A percentile compares a stretch with the other conserved stretches of the same genome.
phyloP scores from a whole-genome alignment of 2,113 vertebrate species.

The Thryonomys swinderianus region DNA sequence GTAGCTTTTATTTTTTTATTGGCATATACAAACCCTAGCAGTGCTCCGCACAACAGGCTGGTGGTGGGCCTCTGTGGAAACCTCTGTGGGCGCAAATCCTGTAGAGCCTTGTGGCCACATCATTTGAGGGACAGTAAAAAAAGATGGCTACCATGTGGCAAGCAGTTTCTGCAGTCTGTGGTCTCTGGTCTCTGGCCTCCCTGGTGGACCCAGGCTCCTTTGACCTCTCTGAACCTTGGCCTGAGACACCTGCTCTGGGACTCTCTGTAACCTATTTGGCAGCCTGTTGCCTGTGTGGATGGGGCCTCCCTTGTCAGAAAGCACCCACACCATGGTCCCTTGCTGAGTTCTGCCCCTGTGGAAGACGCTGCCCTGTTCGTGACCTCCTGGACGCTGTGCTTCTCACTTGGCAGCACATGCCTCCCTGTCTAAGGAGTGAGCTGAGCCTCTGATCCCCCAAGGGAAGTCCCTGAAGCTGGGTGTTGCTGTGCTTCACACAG shows the following conservation, averaged over 20 bases:
- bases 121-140: slow-evolving; percentile 72
- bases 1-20: slow-evolving; percentile 89
- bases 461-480: neutral
- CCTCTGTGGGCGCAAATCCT: slow-evolving; percentile 75
- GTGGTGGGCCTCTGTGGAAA: slow-evolving; percentile 77
- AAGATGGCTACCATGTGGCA: slow-evolving; percentile 53
- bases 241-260: accelerated
- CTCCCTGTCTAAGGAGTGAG: accelerated
- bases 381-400: neutral
- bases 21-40: slow-evolving; percentile 82
- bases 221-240: neutral
- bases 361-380: accelerated
- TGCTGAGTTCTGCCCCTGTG: accelerated
- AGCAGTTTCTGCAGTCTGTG: neutral
- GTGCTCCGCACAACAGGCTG: slow-evolving; percentile 74
- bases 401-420: accelerated
- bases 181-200: neutral
- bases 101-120: slow-evolving; percentile 36
- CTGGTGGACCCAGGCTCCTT: accelerated
- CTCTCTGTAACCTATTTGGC: accelerated
- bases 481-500: accelerated
- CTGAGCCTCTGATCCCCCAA: accelerated
- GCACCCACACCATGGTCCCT: neutral
- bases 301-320: neutral
- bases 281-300: accelerated